Evolutionary conservation across 2,888 invertebrate genomes (phyloP), one percentile per base, ranked within the genome.

Genomic region (Hypolimnas misippus): DNA sequence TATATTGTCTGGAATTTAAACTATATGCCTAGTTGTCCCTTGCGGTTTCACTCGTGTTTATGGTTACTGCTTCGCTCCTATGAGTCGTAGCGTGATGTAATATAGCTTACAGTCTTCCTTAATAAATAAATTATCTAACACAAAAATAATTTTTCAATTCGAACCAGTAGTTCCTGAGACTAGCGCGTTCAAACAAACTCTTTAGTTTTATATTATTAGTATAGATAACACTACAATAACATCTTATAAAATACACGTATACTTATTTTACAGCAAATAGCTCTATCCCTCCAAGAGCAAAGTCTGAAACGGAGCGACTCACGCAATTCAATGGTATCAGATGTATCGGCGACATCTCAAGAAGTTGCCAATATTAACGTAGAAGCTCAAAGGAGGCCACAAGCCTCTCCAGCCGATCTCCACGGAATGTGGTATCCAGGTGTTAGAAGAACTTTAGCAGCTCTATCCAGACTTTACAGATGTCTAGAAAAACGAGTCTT

Each of bases 361-460:
- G 96, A 96, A 81, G 95, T 95, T 0, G 96, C 95, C 33, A 93
- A 92, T 71, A 93, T 95, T 46, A 94, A 92, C 62, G 91, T 79
- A 25, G 91, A 88, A 65, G 83, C 86, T 0, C 86, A 85, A 40
- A 66, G 86, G 0, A 55, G 87, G 63, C 74, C 90, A 12, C 84
- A 78, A 7, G 95, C 95, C 78, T 97, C 97, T 0, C 97, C 98
- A 0, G 98, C 99, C 0, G 99, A 99, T 92, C 92, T 99, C 33
- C 99, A 99, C 87, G 99, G 99, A 25, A 98, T 99, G 98, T 99
- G 99, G 99, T 99, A 99, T 87, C 99, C 99, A 0, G 98, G 98
- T 0, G 98, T 99, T 0, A 93, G 99, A 16, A 93, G 99, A 49
- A 98, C 99, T 0, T 87, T 99, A 16, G 97, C 99, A 17, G 99